Evolutionary conservation across 2,888 invertebrate genomes (phyloP).

Genomic region (Agrotis ipsilon): DNA sequence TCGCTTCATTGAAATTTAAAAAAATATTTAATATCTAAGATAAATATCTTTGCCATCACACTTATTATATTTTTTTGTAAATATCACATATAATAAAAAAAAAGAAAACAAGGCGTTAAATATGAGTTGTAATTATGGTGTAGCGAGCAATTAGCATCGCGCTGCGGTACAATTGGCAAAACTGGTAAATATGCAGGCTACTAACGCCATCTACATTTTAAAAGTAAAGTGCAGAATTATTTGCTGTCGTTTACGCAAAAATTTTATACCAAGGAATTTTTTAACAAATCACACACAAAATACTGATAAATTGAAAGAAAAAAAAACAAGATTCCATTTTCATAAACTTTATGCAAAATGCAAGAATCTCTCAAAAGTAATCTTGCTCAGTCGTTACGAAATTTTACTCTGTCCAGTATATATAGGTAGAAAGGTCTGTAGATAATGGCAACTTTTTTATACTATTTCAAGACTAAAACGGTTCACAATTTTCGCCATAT

Average conservation of each 20-base stretch:
- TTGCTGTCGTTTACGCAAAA: neutral
- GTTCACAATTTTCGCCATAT: too few relatives aligned
- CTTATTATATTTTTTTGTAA: too few relatives aligned
- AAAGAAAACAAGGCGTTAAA: neutral
- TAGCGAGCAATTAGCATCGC: neutral
- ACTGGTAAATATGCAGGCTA: slow-evolving; percentile 4
- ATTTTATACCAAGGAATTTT: neutral
- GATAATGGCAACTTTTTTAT: neutral
- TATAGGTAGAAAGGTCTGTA: neutral
- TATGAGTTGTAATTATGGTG: neutral
- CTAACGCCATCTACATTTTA: slow-evolving; percentile 26
- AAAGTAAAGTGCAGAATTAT: neutral
- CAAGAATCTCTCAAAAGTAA: neutral
- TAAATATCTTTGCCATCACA: too few relatives aligned
- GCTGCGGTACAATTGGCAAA: slow-evolving; percentile 4
- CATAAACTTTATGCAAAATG: neutral
- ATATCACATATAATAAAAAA: too few relatives aligned
- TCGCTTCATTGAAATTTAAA: too few relatives aligned
- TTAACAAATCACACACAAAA: too few relatives aligned
- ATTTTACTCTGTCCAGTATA: slow-evolving; percentile 30
- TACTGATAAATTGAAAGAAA: too few relatives aligned
- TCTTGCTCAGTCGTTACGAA: neutral
- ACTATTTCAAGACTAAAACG: too few relatives aligned
- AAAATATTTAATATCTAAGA: too few relatives aligned
- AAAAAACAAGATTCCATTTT: neutral